Base-by-base conservation (phyloP, 2,888 invertebrate species). In the Xestoiulus laeticollis region DNA sequence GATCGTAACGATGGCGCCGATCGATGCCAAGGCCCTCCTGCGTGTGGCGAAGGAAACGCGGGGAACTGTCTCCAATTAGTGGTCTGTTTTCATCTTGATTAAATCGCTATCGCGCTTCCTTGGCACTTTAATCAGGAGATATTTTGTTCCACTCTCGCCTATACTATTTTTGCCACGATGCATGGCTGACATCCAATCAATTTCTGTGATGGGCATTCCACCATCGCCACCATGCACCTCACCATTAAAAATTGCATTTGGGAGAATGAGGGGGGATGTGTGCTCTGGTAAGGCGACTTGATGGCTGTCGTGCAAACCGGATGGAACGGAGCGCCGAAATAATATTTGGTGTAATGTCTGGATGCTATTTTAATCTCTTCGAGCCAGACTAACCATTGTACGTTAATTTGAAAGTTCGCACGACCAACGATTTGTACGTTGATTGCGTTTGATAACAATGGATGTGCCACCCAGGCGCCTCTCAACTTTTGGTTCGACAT, bases 31-130 rank as follows among this genome's bases (percentile, higher is more conserved):
- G 68, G 68, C 68, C 68, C 68, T 68, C 68, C 22, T 68, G 68
- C 68, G 68, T 68, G 68, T 68, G 68, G 68, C 26, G 68, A n/a
- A 68, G 68, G 68, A 68, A 68, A 68, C 68, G 68, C 68, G 68
- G 68, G 68, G 68, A 68, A 68, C 68, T 68, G 68, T 68, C 68
- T 68, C 68, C 68, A 68, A 68, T 68, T 68, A 68, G 68, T 68
- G 68, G 68, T 68, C 68, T 68, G 68, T 68, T 68, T 68, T 68
- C 68, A 68, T 68, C 68, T 68, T 68, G 68, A 68, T 68, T 68
- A 68, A 68, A 68, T 68, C 68, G 68, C 68, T 68, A 68, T 68
- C 68, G 68, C 68, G 68, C 68, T 68, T 68, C 68, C 68, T 68
- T 26, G 68, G 26, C 68, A 68, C 68, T 68, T 68, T 68, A 68